Conservation (phyloP, 1,140 invertebrate species). For the Physella acuta region DNA sequence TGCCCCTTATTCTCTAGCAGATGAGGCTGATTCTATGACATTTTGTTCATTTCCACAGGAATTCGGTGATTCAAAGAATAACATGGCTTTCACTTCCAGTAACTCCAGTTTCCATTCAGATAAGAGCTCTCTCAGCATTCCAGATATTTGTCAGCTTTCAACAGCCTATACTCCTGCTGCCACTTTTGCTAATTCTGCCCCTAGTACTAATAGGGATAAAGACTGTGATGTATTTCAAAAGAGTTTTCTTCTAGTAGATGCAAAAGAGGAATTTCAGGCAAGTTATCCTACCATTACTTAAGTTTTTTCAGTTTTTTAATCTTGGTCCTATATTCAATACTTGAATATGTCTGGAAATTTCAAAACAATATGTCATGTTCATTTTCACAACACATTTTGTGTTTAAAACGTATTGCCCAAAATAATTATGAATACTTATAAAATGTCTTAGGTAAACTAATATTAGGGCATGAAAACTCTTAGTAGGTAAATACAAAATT, state of each 20-base stretch:
- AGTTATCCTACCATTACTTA: no score
- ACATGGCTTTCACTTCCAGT: conserved; percentile 6
- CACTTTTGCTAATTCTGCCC: conserved; percentile 23
- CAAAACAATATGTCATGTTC: no score
- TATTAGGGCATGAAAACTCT: no score
- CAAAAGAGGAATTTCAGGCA: conserved; percentile 57
- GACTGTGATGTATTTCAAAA: conserved; percentile 26
- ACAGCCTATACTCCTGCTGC: no score
- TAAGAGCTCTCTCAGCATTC: conserved; percentile 40
- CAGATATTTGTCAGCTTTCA: conserved; percentile 41
- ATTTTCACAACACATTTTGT: no score
- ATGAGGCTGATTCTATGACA: conserved; percentile 45
- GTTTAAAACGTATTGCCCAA: no score
- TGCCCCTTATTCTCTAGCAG: conserved; percentile 36
- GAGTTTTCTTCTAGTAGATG: conserved; percentile 59
- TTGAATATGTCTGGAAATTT: no score
- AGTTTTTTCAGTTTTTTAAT: no score
- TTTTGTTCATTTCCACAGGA: conserved; percentile 49
- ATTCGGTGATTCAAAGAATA: neutral
- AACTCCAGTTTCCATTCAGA: conserved; percentile 39
- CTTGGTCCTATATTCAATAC: no score
- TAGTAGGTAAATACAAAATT: no score
- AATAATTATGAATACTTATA: no score
- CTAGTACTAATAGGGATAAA: conserved; percentile 28
- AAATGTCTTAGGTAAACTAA: no score